Evolutionary conservation across 2,113 vertebrate genomes (phyloP).

Genomic region (Pyrgilauda ruficollis): DNA sequence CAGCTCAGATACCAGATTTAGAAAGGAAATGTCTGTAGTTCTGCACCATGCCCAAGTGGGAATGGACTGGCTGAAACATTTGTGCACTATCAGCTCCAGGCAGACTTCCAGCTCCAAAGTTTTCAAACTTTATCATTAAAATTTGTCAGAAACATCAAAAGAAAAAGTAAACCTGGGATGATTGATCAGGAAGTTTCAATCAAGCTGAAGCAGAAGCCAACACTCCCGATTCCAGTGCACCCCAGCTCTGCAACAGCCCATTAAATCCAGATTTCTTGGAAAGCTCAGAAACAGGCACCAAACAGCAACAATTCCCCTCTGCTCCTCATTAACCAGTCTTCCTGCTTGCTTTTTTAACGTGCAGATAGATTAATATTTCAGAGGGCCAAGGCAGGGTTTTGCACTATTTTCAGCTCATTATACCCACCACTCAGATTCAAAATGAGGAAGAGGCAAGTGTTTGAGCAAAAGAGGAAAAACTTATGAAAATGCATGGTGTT

Average conservation of each 20-base stretch:
- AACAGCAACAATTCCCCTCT: not conserved
- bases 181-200: not conserved
- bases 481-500: not conserved
- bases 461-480: not conserved
- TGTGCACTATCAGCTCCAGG: not conserved
- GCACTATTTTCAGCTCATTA: not conserved
- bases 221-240: not conserved
- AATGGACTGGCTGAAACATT: not conserved
- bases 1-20: not conserved
- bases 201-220: not conserved
- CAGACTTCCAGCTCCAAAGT: not conserved
- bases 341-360: not conserved
- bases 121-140: not conserved
- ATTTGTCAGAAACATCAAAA: not conserved
- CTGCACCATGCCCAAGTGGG: accelerated
- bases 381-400: not conserved
- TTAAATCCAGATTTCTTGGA: not conserved
- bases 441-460: not conserved
- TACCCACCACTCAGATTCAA: not conserved
- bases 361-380: not conserved
- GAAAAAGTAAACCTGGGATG: not conserved
- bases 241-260: not conserved
- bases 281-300: not conserved
- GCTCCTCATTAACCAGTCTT: not conserved
- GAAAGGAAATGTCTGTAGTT: not conserved